These are phyloP conservation scores for Heliconius himera DNA, from an alignment of 1,140 invertebrate species.

Conservation along the genomic window DNA sequence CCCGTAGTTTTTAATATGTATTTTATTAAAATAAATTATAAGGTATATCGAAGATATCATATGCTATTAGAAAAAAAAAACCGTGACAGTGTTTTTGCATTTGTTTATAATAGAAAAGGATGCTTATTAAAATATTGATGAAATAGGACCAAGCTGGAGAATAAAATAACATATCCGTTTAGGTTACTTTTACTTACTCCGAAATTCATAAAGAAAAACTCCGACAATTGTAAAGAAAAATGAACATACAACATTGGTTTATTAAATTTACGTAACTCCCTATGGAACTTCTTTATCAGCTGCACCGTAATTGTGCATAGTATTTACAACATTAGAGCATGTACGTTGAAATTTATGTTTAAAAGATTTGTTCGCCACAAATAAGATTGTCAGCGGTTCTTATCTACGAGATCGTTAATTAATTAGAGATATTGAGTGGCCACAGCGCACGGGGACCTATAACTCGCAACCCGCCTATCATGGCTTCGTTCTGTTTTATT, in stretches of 20 bases:
- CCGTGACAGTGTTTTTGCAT: no score
- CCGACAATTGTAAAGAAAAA: background rate
- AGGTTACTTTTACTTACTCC: no score
- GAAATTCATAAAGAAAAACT: no score
- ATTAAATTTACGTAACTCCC: background rate
- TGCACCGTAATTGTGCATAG: constrained; percentile 62
- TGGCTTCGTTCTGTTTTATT: constrained; percentile 75
- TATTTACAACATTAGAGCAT: constrained; percentile 77
- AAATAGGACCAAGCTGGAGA: no score
- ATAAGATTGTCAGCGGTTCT: constrained; percentile 79
- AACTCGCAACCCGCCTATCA: constrained; percentile 80
- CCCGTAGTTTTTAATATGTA: no score
- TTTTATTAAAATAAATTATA: background rate
- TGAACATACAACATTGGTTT: background rate
- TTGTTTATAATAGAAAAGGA: no score
- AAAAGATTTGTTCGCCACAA: constrained; percentile 81
- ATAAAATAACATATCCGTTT: no score
- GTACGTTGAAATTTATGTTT: constrained; percentile 78
- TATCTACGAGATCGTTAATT: constrained; percentile 80
- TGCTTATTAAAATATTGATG: no score
- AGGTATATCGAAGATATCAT: background rate
- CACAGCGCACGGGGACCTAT: constrained; percentile 72
- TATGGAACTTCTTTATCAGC: constrained; percentile 49
- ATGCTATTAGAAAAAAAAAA: no score
- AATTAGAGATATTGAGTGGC: constrained; percentile 81